phyloP scores from a whole-genome alignment of 2,797 vertebrate genomes.

The Chloroceryle inda region DNA sequence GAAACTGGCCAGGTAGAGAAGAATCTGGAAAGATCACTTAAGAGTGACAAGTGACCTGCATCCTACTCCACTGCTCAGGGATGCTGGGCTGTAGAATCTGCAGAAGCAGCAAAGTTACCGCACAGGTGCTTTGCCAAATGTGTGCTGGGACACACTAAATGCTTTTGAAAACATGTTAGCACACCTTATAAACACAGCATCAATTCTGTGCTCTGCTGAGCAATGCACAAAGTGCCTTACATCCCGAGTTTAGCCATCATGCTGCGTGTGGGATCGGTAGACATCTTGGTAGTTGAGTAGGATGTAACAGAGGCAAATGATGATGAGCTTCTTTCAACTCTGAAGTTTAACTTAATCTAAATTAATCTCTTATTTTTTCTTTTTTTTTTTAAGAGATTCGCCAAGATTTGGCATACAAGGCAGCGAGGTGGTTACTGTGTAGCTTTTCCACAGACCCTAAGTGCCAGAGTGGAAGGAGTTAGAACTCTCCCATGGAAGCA shows the following conservation, averaged over 20 bases:
- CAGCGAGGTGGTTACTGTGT: background rate
- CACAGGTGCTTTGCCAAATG: background rate
- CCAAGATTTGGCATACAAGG: background rate
- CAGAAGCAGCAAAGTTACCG: background rate
- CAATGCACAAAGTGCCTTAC: background rate
- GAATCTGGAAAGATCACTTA: background rate
- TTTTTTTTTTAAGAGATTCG: background rate
- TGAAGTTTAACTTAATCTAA: background rate
- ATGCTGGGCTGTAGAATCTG: background rate
- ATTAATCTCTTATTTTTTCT: background rate
- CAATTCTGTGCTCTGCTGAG: background rate
- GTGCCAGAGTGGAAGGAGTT: background rate
- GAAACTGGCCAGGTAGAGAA: background rate
- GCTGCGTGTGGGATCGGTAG: fast-evolving
- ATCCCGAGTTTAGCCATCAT: background rate
- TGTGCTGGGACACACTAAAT: fast-evolving
- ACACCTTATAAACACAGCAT: background rate
- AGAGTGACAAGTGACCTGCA: fast-evolving
- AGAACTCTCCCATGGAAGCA: background rate
- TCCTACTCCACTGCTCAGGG: background rate
- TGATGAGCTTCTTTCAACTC: background rate
- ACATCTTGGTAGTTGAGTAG: background rate
- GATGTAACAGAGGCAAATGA: background rate
- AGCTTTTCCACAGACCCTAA: background rate
- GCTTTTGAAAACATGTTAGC: background rate